These are phyloP conservation scores for Rissa tridactyla DNA, from an alignment of 2,113 vertebrate genomes.

Conservation along the genomic window DNA sequence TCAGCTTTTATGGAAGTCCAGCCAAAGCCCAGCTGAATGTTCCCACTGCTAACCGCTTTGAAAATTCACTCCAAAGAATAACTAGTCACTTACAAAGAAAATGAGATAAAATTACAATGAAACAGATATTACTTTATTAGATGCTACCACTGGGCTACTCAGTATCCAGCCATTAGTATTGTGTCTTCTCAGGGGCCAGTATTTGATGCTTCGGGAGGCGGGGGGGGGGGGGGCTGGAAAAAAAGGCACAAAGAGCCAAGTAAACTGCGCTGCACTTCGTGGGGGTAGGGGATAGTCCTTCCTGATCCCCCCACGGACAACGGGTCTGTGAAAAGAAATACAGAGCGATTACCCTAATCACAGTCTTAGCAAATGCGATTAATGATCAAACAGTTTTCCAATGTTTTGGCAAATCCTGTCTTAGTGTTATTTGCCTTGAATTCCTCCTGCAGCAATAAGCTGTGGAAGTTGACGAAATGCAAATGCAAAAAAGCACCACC, in stretches of 20 bases:
- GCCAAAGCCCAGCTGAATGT: neutral
- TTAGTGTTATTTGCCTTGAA: neutral
- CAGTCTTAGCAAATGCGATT: conserved; percentile 20
- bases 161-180: neutral
- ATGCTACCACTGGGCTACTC: neutral
- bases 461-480: neutral
- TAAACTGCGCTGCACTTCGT: neutral
- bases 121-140: neutral
- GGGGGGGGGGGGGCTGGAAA: fast-evolving
- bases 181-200: neutral
- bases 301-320: neutral
- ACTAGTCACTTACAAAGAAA: neutral
- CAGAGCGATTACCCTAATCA: conserved; percentile 23
- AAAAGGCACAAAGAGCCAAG: neutral
- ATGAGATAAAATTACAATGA: neutral
- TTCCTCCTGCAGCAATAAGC: neutral
- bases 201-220: neutral
- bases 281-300: neutral
- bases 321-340: neutral
- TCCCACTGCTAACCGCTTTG: neutral
- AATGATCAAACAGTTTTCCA: conserved; percentile 36
- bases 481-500: conserved; percentile 22
- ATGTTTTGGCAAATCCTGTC: neutral
- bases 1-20: neutral
- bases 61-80: neutral